phyloP scores from a whole-genome alignment of 92 coral and sea anemone species.

The Anthopleura xanthogrammica region DNA sequence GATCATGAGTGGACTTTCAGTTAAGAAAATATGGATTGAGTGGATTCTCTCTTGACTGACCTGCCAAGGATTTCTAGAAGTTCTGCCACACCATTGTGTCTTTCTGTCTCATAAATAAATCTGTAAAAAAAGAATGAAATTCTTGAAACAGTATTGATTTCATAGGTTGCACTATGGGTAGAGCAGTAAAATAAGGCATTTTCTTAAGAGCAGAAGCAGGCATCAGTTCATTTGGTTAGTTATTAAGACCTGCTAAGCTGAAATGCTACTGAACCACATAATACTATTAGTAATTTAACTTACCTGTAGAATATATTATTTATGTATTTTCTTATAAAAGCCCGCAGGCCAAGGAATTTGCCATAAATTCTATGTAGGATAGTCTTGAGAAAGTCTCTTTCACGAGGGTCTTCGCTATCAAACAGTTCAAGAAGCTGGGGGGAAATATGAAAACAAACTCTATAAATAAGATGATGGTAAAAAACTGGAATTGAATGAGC shows the following conservation, averaged over 20 bases:
- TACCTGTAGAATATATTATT: slow-evolving; percentile 98
- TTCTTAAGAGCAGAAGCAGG: too few relatives aligned
- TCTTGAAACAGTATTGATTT: not conserved
- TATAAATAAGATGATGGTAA: not conserved
- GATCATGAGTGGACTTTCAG: too few relatives aligned
- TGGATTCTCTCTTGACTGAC: slow-evolving; percentile 30
- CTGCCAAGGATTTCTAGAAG: slow-evolving; percentile 97
- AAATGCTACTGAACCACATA: too few relatives aligned
- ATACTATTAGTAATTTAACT: not conserved
- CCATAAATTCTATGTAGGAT: slow-evolving; percentile 99
- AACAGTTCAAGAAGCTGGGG: slow-evolving; percentile 86
- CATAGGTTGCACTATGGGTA: too few relatives aligned
- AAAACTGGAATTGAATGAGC: too few relatives aligned
- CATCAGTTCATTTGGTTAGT: too few relatives aligned
- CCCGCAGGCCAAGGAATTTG: slow-evolving; percentile 94
- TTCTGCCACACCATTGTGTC: slow-evolving; percentile 98
- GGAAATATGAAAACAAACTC: not conserved
- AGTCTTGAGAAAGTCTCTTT: slow-evolving; percentile 93
- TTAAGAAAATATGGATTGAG: too few relatives aligned
- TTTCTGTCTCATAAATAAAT: slow-evolving; percentile 98
- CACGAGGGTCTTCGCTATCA: slow-evolving; percentile 98
- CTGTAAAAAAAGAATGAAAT: slow-evolving; percentile 20
- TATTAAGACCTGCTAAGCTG: too few relatives aligned
- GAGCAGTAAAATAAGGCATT: too few relatives aligned
- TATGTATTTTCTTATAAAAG: slow-evolving; percentile 90